Evolutionary conservation across 2,797 vertebrate genomes (phyloP).

Genomic region (Falco peregrinus): DNA sequence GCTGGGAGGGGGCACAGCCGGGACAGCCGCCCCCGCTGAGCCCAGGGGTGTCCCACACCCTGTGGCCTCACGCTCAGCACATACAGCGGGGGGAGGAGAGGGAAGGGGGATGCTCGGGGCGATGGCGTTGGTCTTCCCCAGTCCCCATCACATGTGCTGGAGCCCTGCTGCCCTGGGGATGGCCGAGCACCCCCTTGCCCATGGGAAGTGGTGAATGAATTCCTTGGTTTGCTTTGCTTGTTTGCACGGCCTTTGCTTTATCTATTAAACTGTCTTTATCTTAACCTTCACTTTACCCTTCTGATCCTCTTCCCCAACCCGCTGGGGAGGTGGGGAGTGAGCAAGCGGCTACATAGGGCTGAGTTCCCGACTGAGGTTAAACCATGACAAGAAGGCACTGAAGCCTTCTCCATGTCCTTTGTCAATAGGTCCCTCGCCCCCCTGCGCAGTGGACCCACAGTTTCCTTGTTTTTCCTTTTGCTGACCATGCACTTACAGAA

Average conservation of each 20-base stretch:
- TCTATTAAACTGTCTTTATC: neutral
- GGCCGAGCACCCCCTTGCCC: neutral
- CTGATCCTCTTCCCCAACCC: neutral
- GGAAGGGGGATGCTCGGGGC: neutral
- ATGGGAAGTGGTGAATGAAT: neutral
- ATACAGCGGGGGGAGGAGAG: neutral
- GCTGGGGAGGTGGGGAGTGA: too few relatives aligned
- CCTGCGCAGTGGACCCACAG: neutral
- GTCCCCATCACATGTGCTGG: too few relatives aligned
- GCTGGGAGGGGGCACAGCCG: neutral
- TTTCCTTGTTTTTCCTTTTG: neutral
- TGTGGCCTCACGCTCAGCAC: neutral
- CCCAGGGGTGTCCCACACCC: neutral
- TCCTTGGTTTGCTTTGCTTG: neutral
- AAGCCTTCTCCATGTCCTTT: neutral
- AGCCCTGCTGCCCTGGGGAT: neutral
- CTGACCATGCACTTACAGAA: neutral
- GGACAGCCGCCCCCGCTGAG: neutral
- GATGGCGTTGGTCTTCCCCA: neutral
- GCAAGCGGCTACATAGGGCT: neutral
- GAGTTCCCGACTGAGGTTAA: neutral
- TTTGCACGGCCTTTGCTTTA: neutral
- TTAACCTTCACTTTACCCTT: neutral
- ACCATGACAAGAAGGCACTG: neutral
- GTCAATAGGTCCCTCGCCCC: neutral